A percentile compares a stretch with the other conserved stretches of the same genome.
Evolutionary conservation across 1,140 invertebrate species (phyloP).

Genomic region (Drosophila pectinifera): DNA sequence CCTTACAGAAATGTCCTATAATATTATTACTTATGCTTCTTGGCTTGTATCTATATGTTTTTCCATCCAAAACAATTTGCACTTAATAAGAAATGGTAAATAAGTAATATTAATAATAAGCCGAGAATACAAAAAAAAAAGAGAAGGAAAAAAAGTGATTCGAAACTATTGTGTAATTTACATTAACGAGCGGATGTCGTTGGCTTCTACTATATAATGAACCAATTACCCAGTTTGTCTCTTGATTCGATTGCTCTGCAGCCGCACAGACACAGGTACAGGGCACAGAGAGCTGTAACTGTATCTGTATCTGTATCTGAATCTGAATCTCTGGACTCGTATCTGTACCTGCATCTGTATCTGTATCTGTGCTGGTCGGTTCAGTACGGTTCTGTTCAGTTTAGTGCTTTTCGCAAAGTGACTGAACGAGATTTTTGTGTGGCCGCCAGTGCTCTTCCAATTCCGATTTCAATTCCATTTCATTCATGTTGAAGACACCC

Average conservation of each 20-base stretch:
- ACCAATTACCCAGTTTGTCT: slow-evolving; percentile 82
- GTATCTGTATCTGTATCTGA: slow-evolving; percentile 29
- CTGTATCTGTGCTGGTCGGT: slow-evolving; percentile 11
- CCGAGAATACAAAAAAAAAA: background rate
- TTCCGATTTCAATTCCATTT: slow-evolving; percentile 41
- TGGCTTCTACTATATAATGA: slow-evolving; percentile 80
- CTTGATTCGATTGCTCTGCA: slow-evolving; percentile 78
- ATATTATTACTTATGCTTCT: background rate
- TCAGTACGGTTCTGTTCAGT: slow-evolving; percentile 17
- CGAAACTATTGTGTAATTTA: slow-evolving; percentile 82
- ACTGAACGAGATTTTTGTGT: slow-evolving; percentile 52
- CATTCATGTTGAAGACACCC: slow-evolving; percentile 54
- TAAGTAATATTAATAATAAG: slow-evolving; percentile 16
- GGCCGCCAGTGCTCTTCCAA: slow-evolving; percentile 18
- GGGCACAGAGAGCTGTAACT: slow-evolving; percentile 11
- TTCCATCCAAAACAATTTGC: background rate
- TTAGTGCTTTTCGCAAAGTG: slow-evolving; percentile 49
- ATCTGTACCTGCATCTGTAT: slow-evolving; percentile 18
- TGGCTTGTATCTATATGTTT: background rate
- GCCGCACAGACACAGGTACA: slow-evolving; percentile 31
- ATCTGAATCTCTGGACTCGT: slow-evolving; percentile 14
- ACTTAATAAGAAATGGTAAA: background rate
- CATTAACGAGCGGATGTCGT: slow-evolving; percentile 81
- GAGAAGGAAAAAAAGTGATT: slow-evolving; percentile 35
- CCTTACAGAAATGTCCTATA: no score